phyloP scores from a whole-genome alignment of 2,113 vertebrate genomes.

The Melanerpes formicivorus region DNA sequence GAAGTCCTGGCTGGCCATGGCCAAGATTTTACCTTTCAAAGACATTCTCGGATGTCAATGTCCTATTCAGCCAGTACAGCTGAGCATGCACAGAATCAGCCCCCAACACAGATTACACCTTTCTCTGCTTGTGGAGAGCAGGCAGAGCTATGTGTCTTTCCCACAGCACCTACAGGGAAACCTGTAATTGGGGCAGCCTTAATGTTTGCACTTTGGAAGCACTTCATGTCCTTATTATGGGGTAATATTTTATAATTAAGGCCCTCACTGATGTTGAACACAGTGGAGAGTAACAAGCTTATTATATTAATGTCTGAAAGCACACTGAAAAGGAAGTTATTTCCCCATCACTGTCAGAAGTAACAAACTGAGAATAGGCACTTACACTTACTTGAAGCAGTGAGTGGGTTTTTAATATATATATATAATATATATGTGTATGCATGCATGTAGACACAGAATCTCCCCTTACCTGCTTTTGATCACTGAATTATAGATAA shows the following conservation, averaged over 20 bases:
- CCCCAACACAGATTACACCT: not conserved
- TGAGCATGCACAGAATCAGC: fast-evolving
- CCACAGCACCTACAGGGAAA: not conserved
- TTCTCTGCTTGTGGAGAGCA: not conserved
- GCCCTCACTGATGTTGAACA: not conserved
- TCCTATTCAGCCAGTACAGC: not conserved
- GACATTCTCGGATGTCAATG: not conserved
- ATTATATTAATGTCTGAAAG: conserved; percentile 3
- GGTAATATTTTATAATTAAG: conserved; percentile 30
- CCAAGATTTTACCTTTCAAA: conserved; percentile 13
- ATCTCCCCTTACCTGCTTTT: not conserved
- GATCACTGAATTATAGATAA: not conserved
- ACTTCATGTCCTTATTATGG: not conserved
- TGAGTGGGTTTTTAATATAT: too few species aligned
- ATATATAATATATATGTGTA: fast-evolving
- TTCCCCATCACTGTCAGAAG: conserved; percentile 5
- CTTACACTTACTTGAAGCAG: not conserved
- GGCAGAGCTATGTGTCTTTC: not conserved
- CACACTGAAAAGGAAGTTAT: conserved; percentile 7
- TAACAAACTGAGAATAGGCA: not conserved
- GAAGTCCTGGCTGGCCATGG: not conserved
- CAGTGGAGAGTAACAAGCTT: not conserved
- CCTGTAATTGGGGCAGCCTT: not conserved
- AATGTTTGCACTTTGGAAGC: not conserved
- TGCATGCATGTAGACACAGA: not conserved